phyloP scores from a whole-genome alignment of 35 echinoderm and acorn worm genomes.

The Heliocidaris erythrogramma region DNA sequence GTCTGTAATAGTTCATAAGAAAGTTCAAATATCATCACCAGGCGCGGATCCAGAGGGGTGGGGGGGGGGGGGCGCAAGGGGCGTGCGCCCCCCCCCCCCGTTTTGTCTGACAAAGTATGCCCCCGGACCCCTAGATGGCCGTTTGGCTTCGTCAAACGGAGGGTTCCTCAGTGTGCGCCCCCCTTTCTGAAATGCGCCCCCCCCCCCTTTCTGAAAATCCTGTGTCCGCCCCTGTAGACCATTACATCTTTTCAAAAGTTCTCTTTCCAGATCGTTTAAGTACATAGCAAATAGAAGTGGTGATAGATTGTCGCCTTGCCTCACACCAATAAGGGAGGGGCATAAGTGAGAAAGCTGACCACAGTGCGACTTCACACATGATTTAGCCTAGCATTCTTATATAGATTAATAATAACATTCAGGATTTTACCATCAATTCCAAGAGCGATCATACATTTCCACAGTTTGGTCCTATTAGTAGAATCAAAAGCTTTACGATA shows the following conservation, averaged over 20 bases:
- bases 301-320: neutral
- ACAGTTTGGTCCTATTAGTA: neutral
- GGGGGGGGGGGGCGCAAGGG: too few species aligned
- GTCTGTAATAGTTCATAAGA: neutral
- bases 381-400: slow-evolving; percentile 36
- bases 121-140: too few species aligned
- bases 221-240: too few species aligned
- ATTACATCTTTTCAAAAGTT: neutral
- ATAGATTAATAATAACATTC: too few species aligned
- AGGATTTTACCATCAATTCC: slow-evolving; percentile 14
- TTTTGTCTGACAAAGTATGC: too few species aligned
- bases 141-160: too few species aligned
- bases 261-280: neutral
- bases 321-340: too few species aligned
- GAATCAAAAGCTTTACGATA: slow-evolving; percentile 11
- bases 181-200: too few species aligned
- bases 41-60: too few species aligned
- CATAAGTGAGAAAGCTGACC: neutral
- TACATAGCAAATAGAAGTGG: neutral
- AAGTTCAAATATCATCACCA: neutral
- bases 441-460: neutral
- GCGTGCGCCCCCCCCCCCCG: too few species aligned
- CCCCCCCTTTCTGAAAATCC: too few species aligned
- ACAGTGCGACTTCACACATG: neutral
- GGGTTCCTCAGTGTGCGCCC: too few species aligned